Evolutionary conservation across 2,888 invertebrate species (phyloP).

Genomic region (Mystacides longicornis): DNA sequence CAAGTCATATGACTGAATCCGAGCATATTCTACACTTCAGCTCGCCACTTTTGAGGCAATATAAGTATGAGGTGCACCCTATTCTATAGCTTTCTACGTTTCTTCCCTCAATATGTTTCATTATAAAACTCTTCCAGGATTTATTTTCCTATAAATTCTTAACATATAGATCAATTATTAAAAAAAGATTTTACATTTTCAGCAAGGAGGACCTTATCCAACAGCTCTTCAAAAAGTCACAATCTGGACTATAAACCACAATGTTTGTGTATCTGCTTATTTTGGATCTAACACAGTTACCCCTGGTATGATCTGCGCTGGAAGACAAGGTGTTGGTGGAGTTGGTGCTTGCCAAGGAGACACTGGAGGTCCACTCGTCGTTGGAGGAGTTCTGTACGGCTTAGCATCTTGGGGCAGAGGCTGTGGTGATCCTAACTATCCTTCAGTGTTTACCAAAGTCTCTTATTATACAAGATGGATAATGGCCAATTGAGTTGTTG

Average conservation of each 20-base stretch:
- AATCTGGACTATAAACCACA: constrained; percentile 39
- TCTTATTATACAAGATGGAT: constrained; percentile 39
- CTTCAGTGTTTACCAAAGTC: constrained; percentile 49
- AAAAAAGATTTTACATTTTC: too few relatives aligned
- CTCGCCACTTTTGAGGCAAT: too few relatives aligned
- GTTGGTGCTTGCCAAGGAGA: constrained; percentile 50
- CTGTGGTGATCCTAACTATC: constrained; percentile 44
- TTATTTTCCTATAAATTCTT: too few relatives aligned
- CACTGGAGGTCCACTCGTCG: constrained; percentile 50
- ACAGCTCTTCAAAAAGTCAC: constrained; percentile 35
- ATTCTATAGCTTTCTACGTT: too few relatives aligned
- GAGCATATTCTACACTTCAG: too few relatives aligned
- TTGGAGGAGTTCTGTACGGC: constrained; percentile 43
- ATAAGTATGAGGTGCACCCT: too few relatives aligned
- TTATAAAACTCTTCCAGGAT: too few relatives aligned
- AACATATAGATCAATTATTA: too few relatives aligned
- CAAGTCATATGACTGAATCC: too few relatives aligned
- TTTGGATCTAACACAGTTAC: constrained; percentile 34
- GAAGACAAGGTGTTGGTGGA: constrained; percentile 33
- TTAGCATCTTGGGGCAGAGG: constrained; percentile 50
- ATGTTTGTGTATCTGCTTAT: constrained; percentile 39
- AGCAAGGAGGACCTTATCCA: constrained; percentile 7
- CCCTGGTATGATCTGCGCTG: constrained; percentile 43
- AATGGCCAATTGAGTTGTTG: constrained; percentile 5
- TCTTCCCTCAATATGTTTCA: too few relatives aligned